Evolutionary conservation across 1,140 invertebrate genomes (phyloP), one percentile per base, ranked within the genome.

Genomic region (Macrobrachium rosenbergii): DNA sequence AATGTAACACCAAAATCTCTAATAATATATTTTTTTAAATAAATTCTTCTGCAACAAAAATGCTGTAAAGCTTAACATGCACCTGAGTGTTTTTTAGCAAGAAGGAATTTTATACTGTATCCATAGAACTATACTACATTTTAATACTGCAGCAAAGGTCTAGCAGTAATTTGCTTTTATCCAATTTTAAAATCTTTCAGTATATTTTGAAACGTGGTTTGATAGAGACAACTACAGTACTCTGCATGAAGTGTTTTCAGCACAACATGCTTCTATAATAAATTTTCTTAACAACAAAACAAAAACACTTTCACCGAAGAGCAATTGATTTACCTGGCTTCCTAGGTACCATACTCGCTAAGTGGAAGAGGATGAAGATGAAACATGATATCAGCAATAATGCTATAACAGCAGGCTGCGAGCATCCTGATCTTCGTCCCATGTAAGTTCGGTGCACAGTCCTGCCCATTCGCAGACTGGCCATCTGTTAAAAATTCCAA

Each of bases 291-390:
- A 59, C 16, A 5, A 59, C 45, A 63, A 80, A 28, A 17, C 19
- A 21, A 21, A 2, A 12, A 60, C 8, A 28, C n/a, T 17, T 23
- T 19, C 5, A 58, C n/a, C 14, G 11, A 17, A 79, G 6, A 37
- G 21, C 5, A 78, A 78, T 10, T 7, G 58, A 72, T 75, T 78
- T 14, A 84, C 83, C 73, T 84, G 83, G 73, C 58, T 77, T 84
- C 17, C 62, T 58, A 10, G 83, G 83, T 12, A 84, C 52, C 37
- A 84, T 23, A 21, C 62, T 77, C 11, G 60, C 73, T 37, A 84
- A 64, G 21, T 84, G 83, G 43, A 84, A 84, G 83, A 84, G 64
- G 43, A 84, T 11, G 75, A 84, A 84, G 19, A 84, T 64, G 67
- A 84, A 84, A 62, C 45, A 37, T 23, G 83, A 84, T 16, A 84